phyloP scores from a whole-genome alignment of 2,888 invertebrate genomes.

The Panorpa germanica region DNA sequence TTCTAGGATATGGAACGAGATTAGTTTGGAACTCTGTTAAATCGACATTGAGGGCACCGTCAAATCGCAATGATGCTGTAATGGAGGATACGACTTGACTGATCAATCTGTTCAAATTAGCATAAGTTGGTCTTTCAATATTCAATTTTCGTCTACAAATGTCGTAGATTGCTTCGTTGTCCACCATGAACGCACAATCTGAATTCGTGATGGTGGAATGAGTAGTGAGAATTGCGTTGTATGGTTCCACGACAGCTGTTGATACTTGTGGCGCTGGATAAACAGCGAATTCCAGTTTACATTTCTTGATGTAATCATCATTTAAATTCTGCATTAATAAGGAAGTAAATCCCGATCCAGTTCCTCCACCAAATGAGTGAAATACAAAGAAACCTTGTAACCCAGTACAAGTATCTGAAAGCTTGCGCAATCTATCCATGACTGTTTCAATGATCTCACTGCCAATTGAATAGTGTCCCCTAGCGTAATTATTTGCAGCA shows the following conservation, averaged over 20 bases:
- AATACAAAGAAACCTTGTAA: conserved; percentile 63
- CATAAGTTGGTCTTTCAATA: conserved; percentile 44
- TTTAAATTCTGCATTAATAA: conserved; percentile 63
- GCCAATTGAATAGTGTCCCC: conserved; percentile 63
- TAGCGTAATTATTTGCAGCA: conserved; percentile 66
- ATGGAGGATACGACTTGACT: conserved; percentile 58
- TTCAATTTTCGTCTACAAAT: conserved; percentile 58
- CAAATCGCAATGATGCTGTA: conserved; percentile 65
- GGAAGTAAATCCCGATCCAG: conserved; percentile 67
- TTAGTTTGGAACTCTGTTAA: conserved; percentile 83
- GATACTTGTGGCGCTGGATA: conserved; percentile 73
- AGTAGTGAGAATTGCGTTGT: conserved; percentile 71
- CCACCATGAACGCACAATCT: conserved; percentile 76
- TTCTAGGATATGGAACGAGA: conserved; percentile 79
- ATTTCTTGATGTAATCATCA: conserved; percentile 66
- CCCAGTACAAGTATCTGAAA: conserved; percentile 54
- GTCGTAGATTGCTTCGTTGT: conserved; percentile 77
- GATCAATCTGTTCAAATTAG: conserved; percentile 47
- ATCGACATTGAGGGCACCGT: conserved; percentile 71
- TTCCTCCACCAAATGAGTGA: conserved; percentile 68
- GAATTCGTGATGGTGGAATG: conserved; percentile 65
- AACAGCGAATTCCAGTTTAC: conserved; percentile 64
- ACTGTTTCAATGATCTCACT: conserved; percentile 49
- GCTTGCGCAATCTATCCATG: conserved; percentile 46
- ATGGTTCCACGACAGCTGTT: conserved; percentile 80